Percentiles rank a stretch among this genome's conserved stretches.
phyloP scores from a whole-genome alignment of 2,888 invertebrate species.

The Amphipyra tragopoginis region DNA sequence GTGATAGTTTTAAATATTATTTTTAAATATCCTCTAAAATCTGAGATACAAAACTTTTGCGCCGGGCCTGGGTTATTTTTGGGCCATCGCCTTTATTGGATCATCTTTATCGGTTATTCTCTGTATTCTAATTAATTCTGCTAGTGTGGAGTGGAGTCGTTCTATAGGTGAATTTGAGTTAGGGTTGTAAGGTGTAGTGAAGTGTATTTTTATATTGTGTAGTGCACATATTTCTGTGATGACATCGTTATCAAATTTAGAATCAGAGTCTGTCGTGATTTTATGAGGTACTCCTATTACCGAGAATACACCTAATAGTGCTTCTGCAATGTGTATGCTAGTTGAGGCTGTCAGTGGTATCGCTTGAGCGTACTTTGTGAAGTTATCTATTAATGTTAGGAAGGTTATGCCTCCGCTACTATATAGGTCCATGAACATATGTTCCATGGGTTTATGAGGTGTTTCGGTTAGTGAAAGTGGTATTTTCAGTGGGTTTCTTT shows the following conservation, averaged over 20 bases:
- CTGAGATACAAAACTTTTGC: too few relatives aligned
- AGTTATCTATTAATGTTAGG: conserved; percentile 58
- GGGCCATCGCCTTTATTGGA: too few relatives aligned
- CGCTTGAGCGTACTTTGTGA: conserved; percentile 59
- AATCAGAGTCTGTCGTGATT: conserved; percentile 57
- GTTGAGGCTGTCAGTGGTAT: conserved; percentile 42
- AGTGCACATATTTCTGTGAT: conserved; percentile 53
- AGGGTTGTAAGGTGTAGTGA: conserved; percentile 51
- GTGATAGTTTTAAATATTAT: too few relatives aligned
- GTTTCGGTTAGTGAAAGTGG: conserved; percentile 52
- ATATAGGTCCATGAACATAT: too few relatives aligned
- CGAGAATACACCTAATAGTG: conserved; percentile 45
- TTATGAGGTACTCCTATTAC: conserved; percentile 50
- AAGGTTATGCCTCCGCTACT: conserved; percentile 43
- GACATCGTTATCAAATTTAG: conserved; percentile 59
- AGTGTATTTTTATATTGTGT: conserved; percentile 50
- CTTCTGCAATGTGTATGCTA: conserved; percentile 53
- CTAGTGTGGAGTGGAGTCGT: conserved; percentile 47
- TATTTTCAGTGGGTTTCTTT: conserved; percentile 53
- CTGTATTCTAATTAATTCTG: conserved; percentile 8
- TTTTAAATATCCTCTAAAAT: too few relatives aligned
- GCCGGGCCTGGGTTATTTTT: too few relatives aligned
- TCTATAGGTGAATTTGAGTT: conserved; percentile 55
- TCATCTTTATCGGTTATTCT: too few relatives aligned
- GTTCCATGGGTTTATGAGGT: too few relatives aligned